phyloP scores from a whole-genome alignment of 2,888 invertebrate species.

The Clivina fossor region DNA sequence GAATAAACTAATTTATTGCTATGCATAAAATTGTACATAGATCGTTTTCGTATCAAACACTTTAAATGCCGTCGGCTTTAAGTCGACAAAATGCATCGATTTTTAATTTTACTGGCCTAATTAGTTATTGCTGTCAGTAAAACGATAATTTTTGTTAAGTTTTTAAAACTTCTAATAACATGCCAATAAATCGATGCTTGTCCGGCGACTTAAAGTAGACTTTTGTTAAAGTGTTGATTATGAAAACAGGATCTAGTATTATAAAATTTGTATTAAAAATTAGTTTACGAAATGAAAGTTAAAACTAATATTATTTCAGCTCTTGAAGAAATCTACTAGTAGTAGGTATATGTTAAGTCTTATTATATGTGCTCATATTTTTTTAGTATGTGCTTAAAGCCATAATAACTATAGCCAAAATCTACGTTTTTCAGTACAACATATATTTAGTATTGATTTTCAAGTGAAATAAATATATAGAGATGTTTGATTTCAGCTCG shows the following conservation, averaged over 20 bases:
- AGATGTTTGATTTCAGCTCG: conserved; percentile 28
- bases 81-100: no score
- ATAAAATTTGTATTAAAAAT: neutral
- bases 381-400: conserved; percentile 18
- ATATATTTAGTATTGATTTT: conserved; percentile 25
- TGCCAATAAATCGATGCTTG: no score
- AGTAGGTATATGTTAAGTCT: conserved; percentile 22
- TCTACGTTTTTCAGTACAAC: conserved; percentile 25
- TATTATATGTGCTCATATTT: conserved; percentile 18
- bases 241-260: no score
- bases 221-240: no score
- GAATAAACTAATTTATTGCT: neutral
- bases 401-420: conserved; percentile 16
- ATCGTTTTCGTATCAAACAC: no score
- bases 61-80: no score
- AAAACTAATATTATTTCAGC: conserved; percentile 12
- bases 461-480: conserved; percentile 25
- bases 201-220: no score
- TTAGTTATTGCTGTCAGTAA: no score
- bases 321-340: conserved; percentile 15
- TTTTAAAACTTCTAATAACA: no score
- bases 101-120: no score
- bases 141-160: no score
- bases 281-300: neutral
- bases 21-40: no score